Conservation (phyloP, 1,140 invertebrate species). For the Triops cancriformis region DNA sequence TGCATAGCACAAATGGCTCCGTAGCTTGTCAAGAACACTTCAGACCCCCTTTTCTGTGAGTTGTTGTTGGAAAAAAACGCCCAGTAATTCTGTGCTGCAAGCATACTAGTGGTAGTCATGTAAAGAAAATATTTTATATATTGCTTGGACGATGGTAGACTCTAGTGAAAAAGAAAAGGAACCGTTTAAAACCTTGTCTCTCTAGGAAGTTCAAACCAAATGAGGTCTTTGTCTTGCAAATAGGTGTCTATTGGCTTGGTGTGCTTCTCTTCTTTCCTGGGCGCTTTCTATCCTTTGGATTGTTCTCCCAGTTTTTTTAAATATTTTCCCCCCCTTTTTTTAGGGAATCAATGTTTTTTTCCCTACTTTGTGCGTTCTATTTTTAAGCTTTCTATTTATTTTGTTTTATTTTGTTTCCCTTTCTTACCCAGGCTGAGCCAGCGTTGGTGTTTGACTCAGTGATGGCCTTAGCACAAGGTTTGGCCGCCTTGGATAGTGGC, state of each 20-base stretch:
- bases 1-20: too few relatives aligned
- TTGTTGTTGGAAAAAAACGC: too few relatives aligned
- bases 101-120: neutral
- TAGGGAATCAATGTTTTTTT: neutral
- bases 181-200: neutral
- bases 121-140: neutral
- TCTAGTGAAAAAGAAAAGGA: neutral
- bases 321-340: too few relatives aligned
- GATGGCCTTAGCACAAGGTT: constrained; percentile 70
- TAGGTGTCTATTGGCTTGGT: neutral
- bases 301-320: neutral
- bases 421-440: constrained; percentile 65
- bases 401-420: constrained; percentile 17
- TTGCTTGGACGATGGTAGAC: neutral
- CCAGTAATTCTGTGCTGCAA: too few relatives aligned
- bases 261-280: neutral
- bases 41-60: too few relatives aligned
- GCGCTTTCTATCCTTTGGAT: too few relatives aligned
- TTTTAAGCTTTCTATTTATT: neutral
- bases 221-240: constrained; percentile 10
- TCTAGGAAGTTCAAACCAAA: neutral
- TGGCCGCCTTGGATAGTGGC: constrained; percentile 60
- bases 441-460: constrained; percentile 87
- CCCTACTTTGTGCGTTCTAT: neutral
- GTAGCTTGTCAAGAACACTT: too few relatives aligned